These are phyloP conservation scores for Nothocercus nigrocapillus DNA, from an alignment of 2,113 vertebrate species.

Conservation along the genomic window DNA sequence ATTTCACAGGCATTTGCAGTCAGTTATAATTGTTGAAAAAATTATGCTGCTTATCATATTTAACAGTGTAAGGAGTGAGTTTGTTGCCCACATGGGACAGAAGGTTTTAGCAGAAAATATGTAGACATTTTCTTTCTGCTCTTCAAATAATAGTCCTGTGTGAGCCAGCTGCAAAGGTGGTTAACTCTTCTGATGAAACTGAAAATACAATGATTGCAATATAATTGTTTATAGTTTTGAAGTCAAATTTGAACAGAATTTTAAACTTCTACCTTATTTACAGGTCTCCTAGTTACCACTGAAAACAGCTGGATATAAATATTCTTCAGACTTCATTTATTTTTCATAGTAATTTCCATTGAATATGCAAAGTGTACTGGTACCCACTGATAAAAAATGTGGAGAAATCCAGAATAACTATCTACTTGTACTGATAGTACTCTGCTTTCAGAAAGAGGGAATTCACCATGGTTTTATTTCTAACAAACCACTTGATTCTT, in stretches of 20 bases:
- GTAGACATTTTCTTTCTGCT: not conserved
- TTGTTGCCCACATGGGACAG: not conserved
- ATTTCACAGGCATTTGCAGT: not conserved
- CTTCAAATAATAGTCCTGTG: not conserved
- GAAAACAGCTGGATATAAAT: not conserved
- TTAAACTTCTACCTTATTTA: not conserved
- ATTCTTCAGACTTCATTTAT: not conserved
- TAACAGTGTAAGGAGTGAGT: not conserved
- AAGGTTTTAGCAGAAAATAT: constrained; percentile 19
- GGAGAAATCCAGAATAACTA: not conserved
- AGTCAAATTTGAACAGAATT: not conserved
- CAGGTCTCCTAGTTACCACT: not conserved
- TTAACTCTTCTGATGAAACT: not conserved
- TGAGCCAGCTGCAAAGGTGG: not conserved
- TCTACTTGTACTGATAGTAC: not conserved
- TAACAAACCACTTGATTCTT: not conserved
- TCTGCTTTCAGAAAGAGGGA: not conserved
- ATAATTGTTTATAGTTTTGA: not conserved
- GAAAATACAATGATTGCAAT: not conserved
- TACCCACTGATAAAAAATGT: not conserved
- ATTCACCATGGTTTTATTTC: not conserved
- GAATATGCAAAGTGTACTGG: not conserved
- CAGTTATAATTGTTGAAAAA: constrained; percentile 23
- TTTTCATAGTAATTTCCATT: not conserved
- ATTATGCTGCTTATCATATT: not conserved